Base-by-base conservation (phyloP, 2,797 vertebrate species). In the Tokudaia tokunoshimensis region DNA sequence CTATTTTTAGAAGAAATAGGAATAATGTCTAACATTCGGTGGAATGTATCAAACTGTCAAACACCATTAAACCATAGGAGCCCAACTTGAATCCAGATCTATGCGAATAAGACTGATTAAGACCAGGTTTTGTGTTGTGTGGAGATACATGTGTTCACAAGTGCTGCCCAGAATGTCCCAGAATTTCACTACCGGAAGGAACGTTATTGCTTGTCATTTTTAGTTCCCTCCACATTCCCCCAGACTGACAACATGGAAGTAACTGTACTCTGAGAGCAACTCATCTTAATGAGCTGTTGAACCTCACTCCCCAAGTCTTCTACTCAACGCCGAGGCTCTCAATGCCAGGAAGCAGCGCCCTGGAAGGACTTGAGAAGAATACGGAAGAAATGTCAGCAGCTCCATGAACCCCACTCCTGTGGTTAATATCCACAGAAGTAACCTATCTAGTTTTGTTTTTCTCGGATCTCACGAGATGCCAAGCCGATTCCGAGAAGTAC, bases 1-100 rank as follows among this genome's bases (percentile, higher is more conserved):
- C 2, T 90, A 65, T 61, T 95, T 94, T 90, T 84, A 80, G 59
- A 70, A 90, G 96, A 94, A 89, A 75, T 84, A 41, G 57, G 29
- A 80, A 37, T 65, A 91, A 55, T 74, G 15, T 12, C 59, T 89
- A 94, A 92, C 14, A 57, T 70, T 93, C 83, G 44, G 1, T 65
- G 57, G 61, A 79, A 70, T 84, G 37, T 24, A 65, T 67, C 50
- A 78, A 95, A 70, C 17, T 79, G 20, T 75, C 59, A 81, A 91
- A 52, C 47, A 75, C 22, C 26, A 3, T 91, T 95, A 4, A 81
- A 94, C 31, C 59, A 86, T 74, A 96, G 59, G 10, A 89, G 20
- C 2, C 59, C 76, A 52, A 92, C 90, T 96, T 89, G 91, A 97
- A 75, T 55, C 47, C 44, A 94, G 19, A 44, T 65, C 31, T 95